Percentiles rank a stretch among this genome's conserved stretches.
Evolutionary conservation across 2,888 invertebrate genomes (phyloP).

Genomic region (Parnassius mnemosyne): DNA sequence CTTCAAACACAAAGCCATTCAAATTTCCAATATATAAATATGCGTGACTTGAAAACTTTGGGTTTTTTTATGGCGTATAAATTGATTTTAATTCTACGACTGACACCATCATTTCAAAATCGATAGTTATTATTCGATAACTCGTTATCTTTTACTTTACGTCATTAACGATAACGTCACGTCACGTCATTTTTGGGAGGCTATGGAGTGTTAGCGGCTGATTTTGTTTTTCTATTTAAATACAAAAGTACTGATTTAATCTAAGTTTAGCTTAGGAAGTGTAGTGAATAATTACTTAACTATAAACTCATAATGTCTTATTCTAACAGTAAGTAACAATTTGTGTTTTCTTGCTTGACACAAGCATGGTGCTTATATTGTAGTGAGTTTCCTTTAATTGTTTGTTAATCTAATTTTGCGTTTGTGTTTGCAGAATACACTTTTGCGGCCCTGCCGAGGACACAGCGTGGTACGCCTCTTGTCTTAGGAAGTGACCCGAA

Average conservation of each 20-base stretch:
- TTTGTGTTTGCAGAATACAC: slow-evolving; percentile 84
- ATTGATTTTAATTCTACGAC: no score
- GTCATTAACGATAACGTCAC: background rate
- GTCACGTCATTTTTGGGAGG: slow-evolving; percentile 65
- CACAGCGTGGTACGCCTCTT: slow-evolving; percentile 95
- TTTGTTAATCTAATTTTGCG: slow-evolving; percentile 29
- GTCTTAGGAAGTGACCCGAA: slow-evolving; percentile 98
- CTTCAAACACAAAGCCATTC: no score
- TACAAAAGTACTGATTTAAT: slow-evolving; percentile 59
- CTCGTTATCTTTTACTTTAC: background rate
- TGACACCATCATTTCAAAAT: no score
- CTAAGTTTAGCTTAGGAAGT: slow-evolving; percentile 47
- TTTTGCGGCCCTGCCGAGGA: slow-evolving; percentile 96
- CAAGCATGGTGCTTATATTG: slow-evolving; percentile 41
- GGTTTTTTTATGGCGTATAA: no score
- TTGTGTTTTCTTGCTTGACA: slow-evolving; percentile 34
- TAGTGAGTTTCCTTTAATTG: slow-evolving; percentile 27
- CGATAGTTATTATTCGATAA: no score
- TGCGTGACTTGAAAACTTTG: no score
- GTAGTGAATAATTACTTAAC: slow-evolving; percentile 55
- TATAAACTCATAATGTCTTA: slow-evolving; percentile 65
- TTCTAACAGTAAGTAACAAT: slow-evolving; percentile 70
- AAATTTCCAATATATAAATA: no score
- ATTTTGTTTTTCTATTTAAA: slow-evolving; percentile 64
- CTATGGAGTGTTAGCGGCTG: slow-evolving; percentile 67